Evolutionary conservation across 2,113 vertebrate genomes (phyloP), one percentile per base, ranked within the genome.

Genomic region (Capreolus pygargus): DNA sequence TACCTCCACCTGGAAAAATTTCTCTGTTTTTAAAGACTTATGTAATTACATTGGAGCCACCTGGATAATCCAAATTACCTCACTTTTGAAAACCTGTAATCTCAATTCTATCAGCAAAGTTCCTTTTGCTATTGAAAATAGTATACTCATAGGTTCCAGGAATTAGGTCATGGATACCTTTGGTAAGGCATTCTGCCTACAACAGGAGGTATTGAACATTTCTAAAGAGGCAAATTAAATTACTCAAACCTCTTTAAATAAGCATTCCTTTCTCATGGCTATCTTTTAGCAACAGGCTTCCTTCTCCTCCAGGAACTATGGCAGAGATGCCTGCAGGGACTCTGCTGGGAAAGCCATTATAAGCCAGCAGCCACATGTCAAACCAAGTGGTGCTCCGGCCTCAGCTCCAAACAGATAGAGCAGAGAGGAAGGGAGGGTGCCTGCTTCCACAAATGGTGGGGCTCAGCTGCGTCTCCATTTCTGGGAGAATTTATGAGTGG

Each of bases 401-500:
- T 39, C 50, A 85, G 92, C 50, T 97, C 61, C 52, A 76, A 74
- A 70, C 8, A 57, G 88, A 97, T n/a, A 45, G 57, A 84, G 95
- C 61, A 43, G 85, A 52, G 67, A 94, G 43, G 64, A 94, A 19
- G 1, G 85, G 97, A 70, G n/a, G 83, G 28, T 52, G 45, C 74
- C 45, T 96, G 81, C 45, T 84, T 97, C 93, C 95, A 74, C 50
- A 39, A 97, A 83, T 87, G 94, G 92, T 21, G 54, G 95, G 82
- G 96, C 97, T 97, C 98, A 98, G 97, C 98, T 98, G 97, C 2
- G 30, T 96, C 93, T 85, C 95, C 82, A 67, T 98, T 98, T 96
- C 95, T 86, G 93, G 95, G 79, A 98, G 95, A 96, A 98, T 98
- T 99, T 98, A 98, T 89, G 98, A 98, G 97, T 30, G 39, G 82